A percentile compares a stretch with the other conserved stretches of the same genome.
phyloP scores from a whole-genome alignment of 1,140 invertebrate species.

The Brachystomella parvula region DNA sequence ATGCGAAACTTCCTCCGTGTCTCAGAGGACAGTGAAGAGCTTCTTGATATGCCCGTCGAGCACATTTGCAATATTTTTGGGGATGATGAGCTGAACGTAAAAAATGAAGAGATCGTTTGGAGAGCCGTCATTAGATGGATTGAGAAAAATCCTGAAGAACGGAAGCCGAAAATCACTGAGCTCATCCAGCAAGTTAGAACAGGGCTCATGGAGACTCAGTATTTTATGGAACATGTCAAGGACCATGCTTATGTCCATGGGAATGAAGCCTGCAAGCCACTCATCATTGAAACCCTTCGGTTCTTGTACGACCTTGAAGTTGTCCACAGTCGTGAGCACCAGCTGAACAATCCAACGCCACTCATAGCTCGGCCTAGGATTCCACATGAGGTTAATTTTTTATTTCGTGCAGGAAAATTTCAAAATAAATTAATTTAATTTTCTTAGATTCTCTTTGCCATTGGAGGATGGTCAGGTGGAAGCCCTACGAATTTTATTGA shows the following conservation, averaged over 20 bases:
- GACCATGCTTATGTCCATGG: constrained; percentile 47
- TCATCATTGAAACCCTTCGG: constrained; percentile 65
- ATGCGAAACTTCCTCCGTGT: constrained; percentile 65
- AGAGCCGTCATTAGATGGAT: constrained; percentile 57
- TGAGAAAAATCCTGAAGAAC: constrained; percentile 52
- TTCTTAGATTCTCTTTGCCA: constrained; percentile 52
- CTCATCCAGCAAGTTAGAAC: constrained; percentile 72
- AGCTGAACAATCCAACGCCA: constrained; percentile 52
- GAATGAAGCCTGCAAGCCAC: constrained; percentile 55
- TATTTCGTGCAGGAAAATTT: too few relatives aligned
- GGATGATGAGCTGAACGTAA: constrained; percentile 58
- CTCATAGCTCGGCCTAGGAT: constrained; percentile 57
- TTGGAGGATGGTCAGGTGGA: constrained; percentile 61
- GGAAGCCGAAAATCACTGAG: constrained; percentile 57
- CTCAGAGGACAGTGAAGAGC: constrained; percentile 58
- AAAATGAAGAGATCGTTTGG: constrained; percentile 59
- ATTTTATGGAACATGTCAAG: constrained; percentile 58
- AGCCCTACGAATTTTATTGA: constrained; percentile 61
- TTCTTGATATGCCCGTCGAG: constrained; percentile 59
- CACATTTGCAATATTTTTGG: constrained; percentile 62
- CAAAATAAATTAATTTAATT: neutral
- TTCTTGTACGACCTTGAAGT: constrained; percentile 67
- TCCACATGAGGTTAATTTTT: constrained; percentile 56
- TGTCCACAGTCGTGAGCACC: constrained; percentile 50
- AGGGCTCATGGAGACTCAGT: constrained; percentile 72